Base-by-base conservation (phyloP, 2,797 vertebrate species). In the Phaenicophaeus curvirostris region DNA sequence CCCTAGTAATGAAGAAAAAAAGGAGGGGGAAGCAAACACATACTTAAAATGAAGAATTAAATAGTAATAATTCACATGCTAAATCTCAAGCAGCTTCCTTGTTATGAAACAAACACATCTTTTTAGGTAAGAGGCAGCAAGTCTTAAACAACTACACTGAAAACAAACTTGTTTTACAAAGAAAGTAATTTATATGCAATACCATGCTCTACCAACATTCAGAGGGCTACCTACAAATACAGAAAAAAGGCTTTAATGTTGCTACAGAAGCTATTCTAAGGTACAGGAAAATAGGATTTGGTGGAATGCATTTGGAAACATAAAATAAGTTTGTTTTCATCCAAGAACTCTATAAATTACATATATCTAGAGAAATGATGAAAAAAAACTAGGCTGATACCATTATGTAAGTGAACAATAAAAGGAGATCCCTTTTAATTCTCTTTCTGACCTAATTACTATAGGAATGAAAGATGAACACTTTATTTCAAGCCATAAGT, bases 371-470 rank as follows among this genome's bases (percentile, higher is more conserved):
- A 82, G 21, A 89, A 87, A 92, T 20, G 1, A 61, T 55, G n/a
- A n/a, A 75, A 50, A 80, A 80, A 93, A 89, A 35, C 44, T 68
- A 82, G 77, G 62, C 71, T 91, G 77, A 74, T 67, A 59, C 41
- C 37, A 51, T 90, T 92, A 92, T n/a, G 17, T 74, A 95, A 89
- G 46, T 46, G 61, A 94, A 93, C 19, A 85, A 69, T 50, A 94
- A 20, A 89, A 89, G 74, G 68, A 83, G 82, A 76, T 87, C 44
- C 53, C 71, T 92, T 80, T 57, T 53, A 85, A 62, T 53, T 71
- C 67, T 78, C 39, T 54, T 94, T 87, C 59, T 85, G 78, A 94
- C 84, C 71, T 90, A 90, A 94, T 94, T 95, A 82, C 39, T 63
- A 15, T 27, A 65, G 48, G 65, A 79, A 87, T 50, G 48, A 85